A percentile compares a stretch with the other conserved stretches of the same genome.
Conservation (phyloP, 35 echinoderm and acorn worm genomes). For the Ophiothrix spiculata region DNA sequence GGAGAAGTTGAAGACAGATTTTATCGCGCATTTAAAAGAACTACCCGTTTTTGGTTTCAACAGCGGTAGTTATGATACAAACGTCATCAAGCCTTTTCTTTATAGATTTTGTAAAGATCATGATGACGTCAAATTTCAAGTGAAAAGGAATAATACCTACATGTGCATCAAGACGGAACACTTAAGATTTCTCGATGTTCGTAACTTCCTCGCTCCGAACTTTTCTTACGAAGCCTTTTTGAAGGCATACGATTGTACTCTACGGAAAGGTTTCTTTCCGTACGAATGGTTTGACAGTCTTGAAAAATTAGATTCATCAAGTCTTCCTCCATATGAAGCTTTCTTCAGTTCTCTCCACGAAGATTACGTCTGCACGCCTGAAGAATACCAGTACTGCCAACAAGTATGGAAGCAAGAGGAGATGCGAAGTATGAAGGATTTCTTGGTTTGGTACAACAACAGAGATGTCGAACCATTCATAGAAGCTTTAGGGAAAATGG, state of each 20-base stretch:
- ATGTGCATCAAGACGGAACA: slow-evolving; percentile 25
- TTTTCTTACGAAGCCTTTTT: slow-evolving; percentile 34
- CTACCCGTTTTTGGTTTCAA: slow-evolving; percentile 37
- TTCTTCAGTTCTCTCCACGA: slow-evolving; percentile 26
- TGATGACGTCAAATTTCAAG: slow-evolving; percentile 10
- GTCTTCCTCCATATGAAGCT: slow-evolving; percentile 21
- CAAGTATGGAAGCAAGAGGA: slow-evolving; percentile 1
- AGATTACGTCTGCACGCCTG: not conserved
- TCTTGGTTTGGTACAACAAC: slow-evolving; percentile 38
- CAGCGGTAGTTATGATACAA: slow-evolving; percentile 26
- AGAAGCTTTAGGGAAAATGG: slow-evolving; percentile 42
- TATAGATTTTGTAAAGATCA: slow-evolving; percentile 28
- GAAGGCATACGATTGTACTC: slow-evolving; percentile 36
- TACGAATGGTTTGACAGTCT: slow-evolving; percentile 31
- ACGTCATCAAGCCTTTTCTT: slow-evolving; percentile 36
- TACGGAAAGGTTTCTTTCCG: slow-evolving; percentile 34
- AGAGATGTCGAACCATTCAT: slow-evolving; percentile 24
- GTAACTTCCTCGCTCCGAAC: slow-evolving; percentile 33
- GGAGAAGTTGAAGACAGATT: not conserved
- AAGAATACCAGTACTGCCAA: slow-evolving; percentile 32
- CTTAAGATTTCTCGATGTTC: slow-evolving; percentile 46
- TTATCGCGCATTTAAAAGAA: slow-evolving; percentile 7
- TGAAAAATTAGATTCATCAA: slow-evolving; percentile 5
- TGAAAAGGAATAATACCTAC: slow-evolving; percentile 44
- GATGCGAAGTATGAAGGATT: slow-evolving; percentile 41